Conservation (phyloP, 2,888 invertebrate genomes). For the Pseudococcus longispinus region DNA sequence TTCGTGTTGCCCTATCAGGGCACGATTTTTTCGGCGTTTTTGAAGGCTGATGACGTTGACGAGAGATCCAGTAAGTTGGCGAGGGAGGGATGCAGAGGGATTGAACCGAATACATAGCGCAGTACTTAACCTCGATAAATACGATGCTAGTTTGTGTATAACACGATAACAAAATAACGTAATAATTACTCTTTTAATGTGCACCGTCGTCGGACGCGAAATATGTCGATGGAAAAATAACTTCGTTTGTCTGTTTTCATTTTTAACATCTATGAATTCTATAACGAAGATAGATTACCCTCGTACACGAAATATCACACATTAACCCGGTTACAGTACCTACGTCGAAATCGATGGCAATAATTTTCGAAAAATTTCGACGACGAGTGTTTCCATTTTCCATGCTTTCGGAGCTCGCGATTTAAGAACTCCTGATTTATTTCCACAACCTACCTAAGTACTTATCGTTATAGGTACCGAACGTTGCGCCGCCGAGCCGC, state of each 20-base stretch:
- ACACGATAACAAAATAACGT: background rate
- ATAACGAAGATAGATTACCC: background rate
- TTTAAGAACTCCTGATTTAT: slow-evolving; percentile 41
- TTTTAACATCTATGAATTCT: background rate
- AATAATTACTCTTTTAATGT: background rate
- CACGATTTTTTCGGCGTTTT: slow-evolving; percentile 20
- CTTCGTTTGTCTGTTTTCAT: background rate
- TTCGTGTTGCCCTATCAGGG: background rate
- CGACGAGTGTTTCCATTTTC: background rate
- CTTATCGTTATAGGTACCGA: background rate
- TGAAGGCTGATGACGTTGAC: background rate
- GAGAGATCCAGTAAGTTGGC: background rate
- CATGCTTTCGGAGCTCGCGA: background rate
- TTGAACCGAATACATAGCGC: background rate
- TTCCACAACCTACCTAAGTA: background rate
- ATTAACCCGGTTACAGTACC: slow-evolving; percentile 24
- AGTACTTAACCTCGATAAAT: background rate
- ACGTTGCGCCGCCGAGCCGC: background rate
- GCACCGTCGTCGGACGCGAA: background rate
- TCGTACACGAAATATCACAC: background rate
- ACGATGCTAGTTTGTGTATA: background rate
- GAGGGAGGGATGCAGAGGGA: background rate
- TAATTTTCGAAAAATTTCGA: background rate
- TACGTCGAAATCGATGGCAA: background rate
- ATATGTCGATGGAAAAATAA: background rate